Base-by-base conservation (phyloP, 2,797 vertebrate species). In the Pseudomugil tenellus region DNA sequence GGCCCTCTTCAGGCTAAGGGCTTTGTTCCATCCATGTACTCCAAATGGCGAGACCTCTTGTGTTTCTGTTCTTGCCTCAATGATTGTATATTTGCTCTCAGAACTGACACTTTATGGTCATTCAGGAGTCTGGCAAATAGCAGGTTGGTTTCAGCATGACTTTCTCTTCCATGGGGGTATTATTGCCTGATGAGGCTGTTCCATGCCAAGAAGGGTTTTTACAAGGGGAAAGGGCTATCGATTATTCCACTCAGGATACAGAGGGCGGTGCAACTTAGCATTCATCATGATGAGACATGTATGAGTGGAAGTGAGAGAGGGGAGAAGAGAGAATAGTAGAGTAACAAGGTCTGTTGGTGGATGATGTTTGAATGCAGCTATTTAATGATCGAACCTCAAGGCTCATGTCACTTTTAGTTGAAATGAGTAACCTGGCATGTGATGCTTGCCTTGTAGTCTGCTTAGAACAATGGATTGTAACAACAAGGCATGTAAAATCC, bases 101-200 rank as follows among this genome's bases (percentile, higher is more conserved):
- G 72, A 86, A 82, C 73, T 67, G 51, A 64, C 66, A 76, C 78
- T 88, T 80, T 68, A 73, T 70, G 77, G 80, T 81, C 86, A 58
- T 85, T 87, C 78, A 86, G 78, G 70, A 77, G 31, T 67, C 34
- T 66, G 83, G 83, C 77, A 87, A 82, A 87, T 80, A 75, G 79
- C 79, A 81, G 71, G 80, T 89, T 88, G 1, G 1, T 80, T 85
- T 86, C 70, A 80, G 65, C 77, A 65, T 54, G 35, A 70, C 34
- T 67, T 67, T 73, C 35, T 66, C 65, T 55, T 80, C 60, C 63
- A 49, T 21, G 26, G 76, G 76, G 65, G 60, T 76, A 53, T 78
- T 76, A 81, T 81, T 76, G 49, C 41, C 70, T 69, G 58, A 62
- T 67, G 59, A 57, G 66, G 67, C 25, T 55, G 43, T 49, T 74